These are phyloP conservation scores for Paraescarpia echinospica DNA, from an alignment of 1,140 invertebrate species.

Conservation along the genomic window DNA sequence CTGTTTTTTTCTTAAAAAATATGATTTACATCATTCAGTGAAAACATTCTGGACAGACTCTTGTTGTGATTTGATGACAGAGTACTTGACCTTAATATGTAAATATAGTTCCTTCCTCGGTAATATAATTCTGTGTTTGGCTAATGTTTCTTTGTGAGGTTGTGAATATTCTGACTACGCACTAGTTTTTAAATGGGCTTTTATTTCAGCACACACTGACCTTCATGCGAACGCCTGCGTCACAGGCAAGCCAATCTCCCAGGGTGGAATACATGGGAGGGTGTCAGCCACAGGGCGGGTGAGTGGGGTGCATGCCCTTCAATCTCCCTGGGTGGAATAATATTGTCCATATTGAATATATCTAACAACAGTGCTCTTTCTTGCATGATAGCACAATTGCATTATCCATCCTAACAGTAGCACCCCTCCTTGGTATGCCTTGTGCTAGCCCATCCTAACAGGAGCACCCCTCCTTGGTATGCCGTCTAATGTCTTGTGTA, in stretches of 20 bases:
- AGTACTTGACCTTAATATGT: too few relatives aligned
- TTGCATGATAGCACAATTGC: background rate
- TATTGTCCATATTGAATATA: too few relatives aligned
- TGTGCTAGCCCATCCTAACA: background rate
- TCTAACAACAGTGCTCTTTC: background rate
- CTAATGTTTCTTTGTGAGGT: background rate
- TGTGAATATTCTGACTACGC: background rate
- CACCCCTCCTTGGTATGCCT: background rate
- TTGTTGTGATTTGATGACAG: too few relatives aligned
- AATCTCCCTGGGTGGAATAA: too few relatives aligned
- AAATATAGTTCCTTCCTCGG: too few relatives aligned
- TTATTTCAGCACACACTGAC: constrained; percentile 73
- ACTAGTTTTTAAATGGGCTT: background rate
- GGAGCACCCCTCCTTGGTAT: background rate
- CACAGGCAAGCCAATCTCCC: constrained; percentile 95
- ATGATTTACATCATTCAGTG: too few relatives aligned
- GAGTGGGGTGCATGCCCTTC: constrained; percentile 33
- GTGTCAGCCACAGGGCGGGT: constrained; percentile 93
- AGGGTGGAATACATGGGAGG: constrained; percentile 89
- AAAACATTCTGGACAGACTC: too few relatives aligned
- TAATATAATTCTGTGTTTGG: background rate
- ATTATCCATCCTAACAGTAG: background rate
- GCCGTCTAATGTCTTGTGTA: background rate
- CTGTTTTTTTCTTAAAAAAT: background rate
- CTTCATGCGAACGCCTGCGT: constrained; percentile 98